phyloP scores from a whole-genome alignment of 2,888 invertebrate species.

The Diaphora mendica region DNA sequence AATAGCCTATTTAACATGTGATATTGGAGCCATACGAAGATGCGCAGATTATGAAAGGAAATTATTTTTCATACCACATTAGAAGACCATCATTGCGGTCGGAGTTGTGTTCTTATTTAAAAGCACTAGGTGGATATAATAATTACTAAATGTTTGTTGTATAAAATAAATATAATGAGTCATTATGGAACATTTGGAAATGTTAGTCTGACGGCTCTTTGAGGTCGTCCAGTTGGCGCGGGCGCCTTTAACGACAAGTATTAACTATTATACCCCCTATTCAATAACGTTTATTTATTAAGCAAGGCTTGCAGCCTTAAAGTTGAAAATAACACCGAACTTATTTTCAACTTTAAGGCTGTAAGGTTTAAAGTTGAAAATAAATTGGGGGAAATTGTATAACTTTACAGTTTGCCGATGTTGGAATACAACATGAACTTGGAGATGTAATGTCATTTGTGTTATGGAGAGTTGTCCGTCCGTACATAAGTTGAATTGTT shows the following conservation, averaged over 20 bases:
- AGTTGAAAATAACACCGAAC: background rate
- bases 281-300: no score
- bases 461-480: constrained; percentile 46
- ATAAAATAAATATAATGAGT: background rate
- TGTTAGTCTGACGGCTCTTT: background rate
- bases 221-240: background rate
- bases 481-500: constrained; percentile 22
- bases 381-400: no score
- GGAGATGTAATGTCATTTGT: constrained; percentile 6
- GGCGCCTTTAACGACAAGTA: background rate
- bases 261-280: no score
- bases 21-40: no score
- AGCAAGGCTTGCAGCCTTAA: no score
- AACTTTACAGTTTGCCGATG: background rate
- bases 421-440: background rate
- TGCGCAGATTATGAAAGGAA: no score
- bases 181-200: background rate
- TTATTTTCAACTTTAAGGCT: no score
- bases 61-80: no score
- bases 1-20: no score
- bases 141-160: background rate
- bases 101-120: no score
- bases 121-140: background rate
- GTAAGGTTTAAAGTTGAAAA: background rate
- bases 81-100: no score